Base-by-base conservation (phyloP, 2,113 vertebrate genomes). In the Podarcis cretensis region DNA sequence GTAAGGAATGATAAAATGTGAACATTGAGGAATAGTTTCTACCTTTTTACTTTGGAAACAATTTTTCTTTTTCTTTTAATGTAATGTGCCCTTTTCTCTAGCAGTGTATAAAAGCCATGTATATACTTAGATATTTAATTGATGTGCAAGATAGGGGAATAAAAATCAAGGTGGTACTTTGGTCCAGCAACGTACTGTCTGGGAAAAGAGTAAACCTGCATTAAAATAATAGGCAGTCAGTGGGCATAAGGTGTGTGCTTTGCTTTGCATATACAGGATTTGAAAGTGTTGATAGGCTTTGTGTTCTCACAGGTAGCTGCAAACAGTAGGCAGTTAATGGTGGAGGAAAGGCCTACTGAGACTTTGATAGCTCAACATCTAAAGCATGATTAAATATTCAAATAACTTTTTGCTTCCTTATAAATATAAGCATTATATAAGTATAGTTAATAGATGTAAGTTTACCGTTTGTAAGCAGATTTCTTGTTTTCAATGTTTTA, bases 361-460 rank as follows among this genome's bases (percentile, higher is more conserved):
- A 96, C 95, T 95, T 54, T 97, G 97, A 94, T 96, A 96, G 96
- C 96, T 97, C 96, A 95, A 96, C 97, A 96, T 98, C 95, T 98
- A 98, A 88, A 96, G 98, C 97, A 99, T 97, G 98, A 98, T 95
- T 97, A 98, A 98, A 97, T 97, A 98, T 95, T 96, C 97, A 97
- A 93, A 96, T 96, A 96, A 95, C 95, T 97, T 97, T 96, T 96
- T 98, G 98, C 96, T 97, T 98, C 98, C 97, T 97, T 98, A 98
- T 98, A 98, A 98, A 99, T 98, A 98, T 98, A 98, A 98, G 96
- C 97, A 99, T 98, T 98, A 98, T 98, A 98, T 98, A 96, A 96
- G 98, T 98, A 98, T 98, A 98, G 97, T 97, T 98, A 96, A 96
- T 99, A 98, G 98, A 94, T 99, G 98, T 99, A 98, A 98, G 97